phyloP scores from a whole-genome alignment of 2,888 invertebrate genomes.

The Melolontha melolontha region DNA sequence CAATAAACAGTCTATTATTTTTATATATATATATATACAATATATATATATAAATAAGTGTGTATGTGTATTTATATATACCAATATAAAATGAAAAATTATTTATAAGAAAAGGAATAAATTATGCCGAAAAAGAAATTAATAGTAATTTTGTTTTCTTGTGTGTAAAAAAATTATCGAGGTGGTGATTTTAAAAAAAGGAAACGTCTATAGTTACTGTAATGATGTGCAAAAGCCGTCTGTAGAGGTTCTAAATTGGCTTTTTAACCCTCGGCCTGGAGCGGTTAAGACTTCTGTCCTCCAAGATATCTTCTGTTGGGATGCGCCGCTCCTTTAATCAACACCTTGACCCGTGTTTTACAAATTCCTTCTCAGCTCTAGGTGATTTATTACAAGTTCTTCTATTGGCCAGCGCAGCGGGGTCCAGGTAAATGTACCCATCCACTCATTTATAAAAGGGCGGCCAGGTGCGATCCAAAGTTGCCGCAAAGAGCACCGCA shows the following conservation, averaged over 20 bases:
- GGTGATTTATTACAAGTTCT: constrained; percentile 65
- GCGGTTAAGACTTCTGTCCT: constrained; percentile 53
- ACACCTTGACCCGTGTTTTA: constrained; percentile 64
- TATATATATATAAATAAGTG: too few relatives aligned
- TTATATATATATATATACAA: too few relatives aligned
- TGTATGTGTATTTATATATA: background rate
- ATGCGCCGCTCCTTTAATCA: constrained; percentile 63
- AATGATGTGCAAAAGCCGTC: constrained; percentile 50
- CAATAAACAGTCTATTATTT: too few relatives aligned
- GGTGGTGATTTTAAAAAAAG: constrained; percentile 26
- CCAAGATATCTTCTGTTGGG: constrained; percentile 53
- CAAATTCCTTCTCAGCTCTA: constrained; percentile 63
- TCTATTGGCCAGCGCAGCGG: constrained; percentile 64
- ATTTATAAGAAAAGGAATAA: constrained; percentile 10
- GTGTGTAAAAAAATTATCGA: constrained; percentile 19
- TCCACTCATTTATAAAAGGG: constrained; percentile 58
- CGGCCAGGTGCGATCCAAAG: constrained; percentile 59
- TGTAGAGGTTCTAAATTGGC: constrained; percentile 52
- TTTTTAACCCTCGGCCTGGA: constrained; percentile 55
- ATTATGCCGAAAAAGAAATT: constrained; percentile 9
- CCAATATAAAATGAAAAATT: constrained; percentile 9
- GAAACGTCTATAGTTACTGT: constrained; percentile 40
- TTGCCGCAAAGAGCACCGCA: constrained; percentile 53
- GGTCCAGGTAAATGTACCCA: constrained; percentile 60
- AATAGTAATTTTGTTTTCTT: constrained; percentile 6